phyloP scores from a whole-genome alignment of 92 coral and sea anemone genomes.

The Parazoanthus atlanticus region DNA sequence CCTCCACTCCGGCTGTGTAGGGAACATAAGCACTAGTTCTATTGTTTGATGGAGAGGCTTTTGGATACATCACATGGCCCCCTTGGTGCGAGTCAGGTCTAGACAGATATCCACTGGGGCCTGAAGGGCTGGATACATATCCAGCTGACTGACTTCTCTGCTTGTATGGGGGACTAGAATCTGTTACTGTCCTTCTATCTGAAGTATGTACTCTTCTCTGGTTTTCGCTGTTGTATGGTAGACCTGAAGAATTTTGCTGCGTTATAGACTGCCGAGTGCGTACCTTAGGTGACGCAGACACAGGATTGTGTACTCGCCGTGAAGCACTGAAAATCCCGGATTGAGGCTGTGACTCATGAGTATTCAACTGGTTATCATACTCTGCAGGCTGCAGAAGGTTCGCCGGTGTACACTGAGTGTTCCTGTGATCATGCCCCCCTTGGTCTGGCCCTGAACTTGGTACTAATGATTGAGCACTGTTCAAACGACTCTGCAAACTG shows the following conservation, averaged over 20 bases:
- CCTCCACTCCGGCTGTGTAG: conserved; percentile 32
- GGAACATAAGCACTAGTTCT: conserved; percentile 26
- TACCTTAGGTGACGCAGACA: neutral
- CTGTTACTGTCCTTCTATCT: conserved; percentile 13
- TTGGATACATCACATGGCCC: neutral
- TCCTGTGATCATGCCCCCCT: neutral
- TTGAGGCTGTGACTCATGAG: neutral
- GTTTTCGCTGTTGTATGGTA: neutral
- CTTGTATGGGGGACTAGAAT: neutral
- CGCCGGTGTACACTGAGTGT: neutral
- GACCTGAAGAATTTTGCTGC: neutral
- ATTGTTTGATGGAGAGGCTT: neutral
- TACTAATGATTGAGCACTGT: conserved; percentile 62
- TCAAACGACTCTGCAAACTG: conserved; percentile 63
- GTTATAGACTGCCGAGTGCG: neutral
- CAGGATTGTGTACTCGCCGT: conserved; percentile 37
- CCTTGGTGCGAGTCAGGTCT: conserved; percentile 11
- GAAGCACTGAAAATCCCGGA: neutral
- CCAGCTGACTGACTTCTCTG: conserved; percentile 31
- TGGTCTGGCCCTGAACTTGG: neutral
- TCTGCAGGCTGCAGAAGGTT: neutral
- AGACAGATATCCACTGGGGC: neutral
- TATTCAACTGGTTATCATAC: neutral
- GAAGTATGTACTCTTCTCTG: neutral
- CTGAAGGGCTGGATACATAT: neutral